Conservation (phyloP, 1,140 invertebrate genomes). For the Trissolcus basalis region DNA sequence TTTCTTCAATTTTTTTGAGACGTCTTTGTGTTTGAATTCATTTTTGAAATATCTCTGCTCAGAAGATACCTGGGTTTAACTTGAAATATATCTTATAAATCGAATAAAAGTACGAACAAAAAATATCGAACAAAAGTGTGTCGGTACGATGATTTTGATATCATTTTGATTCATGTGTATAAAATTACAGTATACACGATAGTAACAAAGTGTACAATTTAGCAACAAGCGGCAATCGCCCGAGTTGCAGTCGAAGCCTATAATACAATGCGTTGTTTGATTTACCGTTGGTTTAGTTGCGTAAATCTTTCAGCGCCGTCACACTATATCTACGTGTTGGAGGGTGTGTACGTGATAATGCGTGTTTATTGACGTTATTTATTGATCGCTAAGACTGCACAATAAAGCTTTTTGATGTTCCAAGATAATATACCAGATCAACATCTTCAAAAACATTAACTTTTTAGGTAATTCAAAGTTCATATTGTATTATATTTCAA, state of each 20-base stretch:
- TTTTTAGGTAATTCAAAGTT: too few species aligned
- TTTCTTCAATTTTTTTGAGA: too few species aligned
- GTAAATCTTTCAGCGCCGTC: constrained; percentile 57
- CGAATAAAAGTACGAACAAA: constrained; percentile 25
- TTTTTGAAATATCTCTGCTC: too few species aligned
- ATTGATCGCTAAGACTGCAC: constrained; percentile 18
- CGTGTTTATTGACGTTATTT: constrained; percentile 57
- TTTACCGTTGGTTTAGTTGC: constrained; percentile 52
- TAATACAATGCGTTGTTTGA: constrained; percentile 56
- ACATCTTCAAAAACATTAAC: constrained; percentile 1
- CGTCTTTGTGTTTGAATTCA: too few species aligned
- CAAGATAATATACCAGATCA: constrained; percentile 11
- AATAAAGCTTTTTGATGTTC: constrained; percentile 25
- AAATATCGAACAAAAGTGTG: constrained; percentile 25
- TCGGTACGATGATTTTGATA: constrained; percentile 44
- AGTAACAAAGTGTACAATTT: constrained; percentile 57
- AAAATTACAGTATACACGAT: constrained; percentile 52
- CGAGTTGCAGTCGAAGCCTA: constrained; percentile 30
- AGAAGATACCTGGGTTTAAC: too few species aligned
- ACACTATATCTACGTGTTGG: constrained; percentile 16
- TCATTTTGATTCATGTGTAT: constrained; percentile 55
- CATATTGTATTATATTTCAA: too few species aligned
- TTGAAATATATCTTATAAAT: neutral
- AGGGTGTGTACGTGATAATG: constrained; percentile 47
- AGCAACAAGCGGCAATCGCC: constrained; percentile 28